phyloP scores from a whole-genome alignment of 2,888 invertebrate genomes.

The Zhuqinia jingwanae region DNA sequence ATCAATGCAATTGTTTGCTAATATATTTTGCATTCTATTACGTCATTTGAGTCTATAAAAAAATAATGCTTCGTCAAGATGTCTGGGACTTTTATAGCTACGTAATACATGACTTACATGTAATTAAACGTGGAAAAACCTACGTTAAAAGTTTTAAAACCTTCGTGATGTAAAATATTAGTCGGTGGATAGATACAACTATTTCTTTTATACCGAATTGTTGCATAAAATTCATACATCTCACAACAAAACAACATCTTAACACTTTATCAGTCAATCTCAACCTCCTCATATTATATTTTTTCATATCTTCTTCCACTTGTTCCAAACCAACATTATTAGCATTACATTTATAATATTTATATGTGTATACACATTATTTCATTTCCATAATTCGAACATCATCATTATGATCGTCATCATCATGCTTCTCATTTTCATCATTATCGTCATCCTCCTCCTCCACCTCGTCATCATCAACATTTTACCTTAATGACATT shows the following conservation, averaged over 20 bases:
- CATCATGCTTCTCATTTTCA: not conserved
- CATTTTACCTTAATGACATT: constrained; percentile 37
- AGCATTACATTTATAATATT: not conserved
- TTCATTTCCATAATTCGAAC: constrained; percentile 34
- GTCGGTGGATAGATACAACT: too few species aligned
- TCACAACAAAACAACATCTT: not conserved
- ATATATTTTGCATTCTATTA: not conserved
- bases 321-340: not conserved
- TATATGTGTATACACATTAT: not conserved
- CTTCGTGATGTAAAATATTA: too few species aligned
- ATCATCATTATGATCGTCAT: not conserved
- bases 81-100: constrained; percentile 1
- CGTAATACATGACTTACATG: not conserved
- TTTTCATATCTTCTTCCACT: not conserved
- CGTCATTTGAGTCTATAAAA: not conserved
- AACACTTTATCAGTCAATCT: constrained; percentile 26
- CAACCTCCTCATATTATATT: not conserved
- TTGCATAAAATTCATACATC: not conserved
- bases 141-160: too few species aligned
- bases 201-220: not conserved
- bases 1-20: constrained; percentile 1
- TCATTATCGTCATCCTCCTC: not conserved
- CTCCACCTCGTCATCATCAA: constrained; percentile 12
- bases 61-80: constrained; percentile 33
- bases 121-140: not conserved